Conservation (phyloP, 2,888 invertebrate genomes). For the Microctonus aethiopoides region DNA sequence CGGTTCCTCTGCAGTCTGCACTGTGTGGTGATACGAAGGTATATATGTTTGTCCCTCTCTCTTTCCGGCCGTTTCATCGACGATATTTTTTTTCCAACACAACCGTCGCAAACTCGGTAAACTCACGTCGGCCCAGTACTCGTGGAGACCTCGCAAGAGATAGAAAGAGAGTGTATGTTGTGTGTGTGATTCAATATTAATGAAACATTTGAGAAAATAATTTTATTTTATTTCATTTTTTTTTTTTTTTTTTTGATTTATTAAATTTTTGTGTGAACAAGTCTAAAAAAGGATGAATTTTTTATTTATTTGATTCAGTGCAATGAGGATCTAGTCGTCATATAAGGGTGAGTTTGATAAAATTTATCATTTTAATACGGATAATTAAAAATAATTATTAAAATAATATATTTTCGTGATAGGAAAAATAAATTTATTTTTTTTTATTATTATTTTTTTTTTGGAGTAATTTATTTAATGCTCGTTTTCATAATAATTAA, state of each 20-base stretch:
- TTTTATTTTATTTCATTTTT: constrained; percentile 11
- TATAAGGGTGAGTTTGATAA: constrained; percentile 45
- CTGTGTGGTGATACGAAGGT: too few relatives aligned
- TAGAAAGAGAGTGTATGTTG: constrained; percentile 7
- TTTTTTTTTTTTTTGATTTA: constrained; percentile 3
- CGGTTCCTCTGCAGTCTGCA: neutral
- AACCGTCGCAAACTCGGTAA: constrained; percentile 31
- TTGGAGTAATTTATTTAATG: too few relatives aligned
- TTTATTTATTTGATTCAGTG: constrained; percentile 45
- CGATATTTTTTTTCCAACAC: constrained; percentile 20
- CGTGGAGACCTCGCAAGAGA: constrained; percentile 17
- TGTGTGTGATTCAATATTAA: neutral
- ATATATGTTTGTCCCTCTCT: neutral
- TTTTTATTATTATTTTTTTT: too few relatives aligned
- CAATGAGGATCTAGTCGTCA: constrained; percentile 55
- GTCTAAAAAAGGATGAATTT: constrained; percentile 28
- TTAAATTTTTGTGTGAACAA: constrained; percentile 11
- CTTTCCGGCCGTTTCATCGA: constrained; percentile 24
- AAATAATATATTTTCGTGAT: too few relatives aligned
- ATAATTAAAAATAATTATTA: too few relatives aligned
- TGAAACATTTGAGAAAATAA: neutral
- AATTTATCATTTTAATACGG: neutral
- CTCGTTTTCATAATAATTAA: constrained; percentile 1
- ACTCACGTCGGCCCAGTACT: constrained; percentile 37
- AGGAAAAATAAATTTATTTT: too few relatives aligned